These are phyloP conservation scores for Aulostomus chinensis DNA, from an alignment of 2,797 vertebrate genomes.

Conservation along the genomic window DNA sequence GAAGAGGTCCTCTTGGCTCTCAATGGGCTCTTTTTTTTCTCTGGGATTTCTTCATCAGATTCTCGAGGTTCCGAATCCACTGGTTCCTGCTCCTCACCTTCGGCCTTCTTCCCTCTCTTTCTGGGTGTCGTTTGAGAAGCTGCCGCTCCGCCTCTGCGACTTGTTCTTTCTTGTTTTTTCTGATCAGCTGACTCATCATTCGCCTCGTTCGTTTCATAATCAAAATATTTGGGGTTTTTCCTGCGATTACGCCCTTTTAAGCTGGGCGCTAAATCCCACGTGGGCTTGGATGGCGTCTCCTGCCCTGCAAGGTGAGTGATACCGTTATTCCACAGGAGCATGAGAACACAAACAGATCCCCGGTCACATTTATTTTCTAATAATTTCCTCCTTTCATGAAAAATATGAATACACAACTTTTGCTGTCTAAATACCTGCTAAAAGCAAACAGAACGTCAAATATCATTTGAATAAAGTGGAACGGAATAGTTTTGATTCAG, in stretches of 20 bases:
- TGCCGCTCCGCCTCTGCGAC: neutral
- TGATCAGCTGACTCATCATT: neutral
- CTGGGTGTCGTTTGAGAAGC: neutral
- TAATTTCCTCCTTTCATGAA: too few relatives aligned
- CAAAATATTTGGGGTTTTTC: conserved; percentile 57
- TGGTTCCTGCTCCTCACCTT: too few relatives aligned
- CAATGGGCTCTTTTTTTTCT: neutral
- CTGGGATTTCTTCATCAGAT: conserved; percentile 26
- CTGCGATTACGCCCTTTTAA: conserved; percentile 52
- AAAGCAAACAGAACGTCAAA: too few relatives aligned
- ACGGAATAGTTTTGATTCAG: too few relatives aligned
- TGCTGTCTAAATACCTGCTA: too few relatives aligned
- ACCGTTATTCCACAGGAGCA: neutral
- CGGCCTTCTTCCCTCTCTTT: conserved; percentile 5
- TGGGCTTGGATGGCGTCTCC: conserved; percentile 21
- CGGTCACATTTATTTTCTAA: too few relatives aligned
- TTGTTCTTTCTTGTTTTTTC: neutral
- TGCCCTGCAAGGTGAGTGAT: conserved; percentile 24
- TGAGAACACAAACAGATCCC: too few relatives aligned
- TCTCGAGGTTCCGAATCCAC: too few relatives aligned
- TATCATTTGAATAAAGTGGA: too few relatives aligned
- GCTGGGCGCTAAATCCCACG: conserved; percentile 5
- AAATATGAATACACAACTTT: too few relatives aligned
- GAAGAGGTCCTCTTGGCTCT: conserved; percentile 5
- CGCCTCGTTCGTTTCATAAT: conserved; percentile 39